A percentile compares a stretch with the other conserved stretches of the same genome.
Evolutionary conservation across 2,797 vertebrate genomes (phyloP).

Genomic region (Euthynnus affinis): DNA sequence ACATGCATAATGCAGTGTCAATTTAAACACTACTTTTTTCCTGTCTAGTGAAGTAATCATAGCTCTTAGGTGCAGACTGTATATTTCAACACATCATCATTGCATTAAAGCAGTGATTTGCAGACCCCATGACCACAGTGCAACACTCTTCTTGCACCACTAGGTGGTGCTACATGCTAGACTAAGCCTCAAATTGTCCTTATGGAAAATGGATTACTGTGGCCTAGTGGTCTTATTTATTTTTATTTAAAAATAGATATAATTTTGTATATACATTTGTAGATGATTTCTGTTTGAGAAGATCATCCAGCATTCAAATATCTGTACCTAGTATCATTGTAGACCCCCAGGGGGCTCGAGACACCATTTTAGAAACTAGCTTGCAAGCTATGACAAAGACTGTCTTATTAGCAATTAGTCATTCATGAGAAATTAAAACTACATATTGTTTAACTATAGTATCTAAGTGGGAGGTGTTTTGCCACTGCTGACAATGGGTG

Average conservation of each 20-base stretch:
- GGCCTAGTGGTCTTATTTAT: neutral
- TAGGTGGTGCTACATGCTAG: constrained; percentile 44
- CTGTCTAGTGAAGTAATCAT: too few relatives aligned
- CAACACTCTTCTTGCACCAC: constrained; percentile 48
- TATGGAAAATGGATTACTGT: neutral
- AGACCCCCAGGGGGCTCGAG: too few relatives aligned
- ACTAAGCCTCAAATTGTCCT: neutral
- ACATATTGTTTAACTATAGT: too few relatives aligned
- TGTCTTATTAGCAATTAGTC: too few relatives aligned
- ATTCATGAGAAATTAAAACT: neutral
- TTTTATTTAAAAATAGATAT: neutral
- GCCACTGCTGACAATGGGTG: neutral
- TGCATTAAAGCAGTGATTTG: neutral
- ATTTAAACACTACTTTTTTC: neutral
- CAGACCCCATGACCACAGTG: neutral
- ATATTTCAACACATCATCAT: neutral
- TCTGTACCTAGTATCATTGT: neutral
- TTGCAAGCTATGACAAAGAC: neutral
- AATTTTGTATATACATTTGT: neutral
- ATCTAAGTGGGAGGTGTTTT: neutral
- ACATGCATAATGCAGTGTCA: neutral
- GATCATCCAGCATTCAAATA: neutral
- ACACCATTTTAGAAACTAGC: neutral
- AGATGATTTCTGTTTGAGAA: neutral
- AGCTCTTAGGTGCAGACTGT: neutral